These are phyloP conservation scores for Oikopleura albicans DNA, from an alignment of 23 tunicate species.

Conservation along the genomic window DNA sequence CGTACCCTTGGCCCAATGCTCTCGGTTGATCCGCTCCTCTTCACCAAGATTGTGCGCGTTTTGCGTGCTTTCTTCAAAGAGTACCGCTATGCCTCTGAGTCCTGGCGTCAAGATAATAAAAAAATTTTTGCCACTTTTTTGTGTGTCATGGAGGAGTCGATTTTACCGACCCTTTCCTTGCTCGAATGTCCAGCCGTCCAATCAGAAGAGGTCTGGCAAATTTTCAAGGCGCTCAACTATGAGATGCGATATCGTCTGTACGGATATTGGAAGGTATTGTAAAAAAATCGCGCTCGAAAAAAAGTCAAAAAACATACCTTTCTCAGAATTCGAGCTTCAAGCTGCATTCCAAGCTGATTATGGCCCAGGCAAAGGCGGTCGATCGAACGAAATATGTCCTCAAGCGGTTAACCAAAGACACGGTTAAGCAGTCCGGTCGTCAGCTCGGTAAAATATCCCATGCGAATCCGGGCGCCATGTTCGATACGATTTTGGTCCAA, in stretches of 20 bases:
- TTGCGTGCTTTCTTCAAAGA: constrained; percentile 30
- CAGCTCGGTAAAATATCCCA: constrained; percentile 93
- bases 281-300: too few species aligned
- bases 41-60: constrained; percentile 39
- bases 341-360: constrained; percentile 47
- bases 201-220: constrained; percentile 64
- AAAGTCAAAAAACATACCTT: too few species aligned
- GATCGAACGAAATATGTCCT: constrained; percentile 71
- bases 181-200: constrained; percentile 44
- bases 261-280: constrained; percentile 98
- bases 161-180: constrained; percentile 54
- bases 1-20: constrained; percentile 42
- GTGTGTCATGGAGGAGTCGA: constrained; percentile 28
- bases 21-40: constrained; percentile 34
- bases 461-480: constrained; percentile 54
- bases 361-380: constrained; percentile 55
- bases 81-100: too few species aligned
- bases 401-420: constrained; percentile 81
- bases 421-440: constrained; percentile 93
- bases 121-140: constrained; percentile 38
- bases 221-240: constrained; percentile 34
- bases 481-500: constrained; percentile 77
- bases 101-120: not conserved
- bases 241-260: constrained; percentile 79
- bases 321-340: constrained; percentile 46